phyloP scores from a whole-genome alignment of 2,113 vertebrate species.

The Phylloscopus whistleri region DNA sequence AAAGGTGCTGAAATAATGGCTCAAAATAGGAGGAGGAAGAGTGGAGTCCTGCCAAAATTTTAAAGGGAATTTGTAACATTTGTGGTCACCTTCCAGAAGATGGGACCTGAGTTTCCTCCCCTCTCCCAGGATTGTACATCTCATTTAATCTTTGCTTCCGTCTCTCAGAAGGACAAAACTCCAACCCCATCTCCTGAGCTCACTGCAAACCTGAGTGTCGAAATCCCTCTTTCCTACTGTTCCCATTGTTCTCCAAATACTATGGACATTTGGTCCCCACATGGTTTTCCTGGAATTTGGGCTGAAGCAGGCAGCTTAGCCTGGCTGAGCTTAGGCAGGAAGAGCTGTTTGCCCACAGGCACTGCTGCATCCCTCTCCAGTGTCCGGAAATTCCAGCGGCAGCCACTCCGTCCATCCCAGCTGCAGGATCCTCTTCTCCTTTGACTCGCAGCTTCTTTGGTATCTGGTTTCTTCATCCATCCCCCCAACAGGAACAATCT shows the following conservation, averaged over 20 bases:
- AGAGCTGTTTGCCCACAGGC: neutral
- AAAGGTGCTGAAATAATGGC: neutral
- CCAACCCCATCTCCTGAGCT: neutral
- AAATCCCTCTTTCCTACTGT: fast-evolving
- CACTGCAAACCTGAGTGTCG: fast-evolving
- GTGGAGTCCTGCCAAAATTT: neutral
- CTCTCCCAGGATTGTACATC: fast-evolving
- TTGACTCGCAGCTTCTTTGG: fast-evolving
- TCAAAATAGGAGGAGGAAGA: neutral
- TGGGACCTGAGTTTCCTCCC: neutral
- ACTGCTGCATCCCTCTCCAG: neutral
- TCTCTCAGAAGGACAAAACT: neutral
- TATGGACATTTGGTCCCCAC: neutral
- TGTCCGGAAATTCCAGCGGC: neutral
- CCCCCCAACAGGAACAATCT: neutral
- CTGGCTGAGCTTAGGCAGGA: neutral
- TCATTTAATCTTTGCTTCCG: neutral
- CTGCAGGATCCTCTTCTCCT: neutral
- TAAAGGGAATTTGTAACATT: neutral
- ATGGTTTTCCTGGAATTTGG: neutral
- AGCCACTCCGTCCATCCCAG: fast-evolving
- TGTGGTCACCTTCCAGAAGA: neutral
- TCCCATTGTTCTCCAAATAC: neutral
- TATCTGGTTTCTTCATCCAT: neutral
- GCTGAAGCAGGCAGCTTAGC: neutral